Percentiles rank a stretch among this genome's conserved stretches.
Conservation (phyloP, 2,888 invertebrate species). For the Anthophora plumipes region DNA sequence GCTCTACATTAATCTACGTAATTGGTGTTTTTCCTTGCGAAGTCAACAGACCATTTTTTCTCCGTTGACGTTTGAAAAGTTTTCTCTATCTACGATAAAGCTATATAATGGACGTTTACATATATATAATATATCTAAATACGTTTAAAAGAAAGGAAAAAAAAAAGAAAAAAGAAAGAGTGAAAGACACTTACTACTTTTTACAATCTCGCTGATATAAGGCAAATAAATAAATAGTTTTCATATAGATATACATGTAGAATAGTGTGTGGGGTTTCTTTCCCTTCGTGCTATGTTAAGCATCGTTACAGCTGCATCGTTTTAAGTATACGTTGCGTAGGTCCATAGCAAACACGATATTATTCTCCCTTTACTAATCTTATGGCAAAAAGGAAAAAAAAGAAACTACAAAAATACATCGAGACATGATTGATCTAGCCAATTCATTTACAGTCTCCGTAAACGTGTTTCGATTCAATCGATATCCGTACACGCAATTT, state of each 20-base stretch:
- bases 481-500: conserved; percentile 55
- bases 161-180: conserved; percentile 46
- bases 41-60: conserved; percentile 79
- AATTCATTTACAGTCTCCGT: conserved; percentile 49
- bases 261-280: conserved; percentile 60
- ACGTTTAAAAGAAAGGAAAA: too few species aligned
- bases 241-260: conserved; percentile 61
- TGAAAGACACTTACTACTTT: conserved; percentile 66
- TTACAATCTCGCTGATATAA: conserved; percentile 67
- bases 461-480: conserved; percentile 62
- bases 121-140: conserved; percentile 75
- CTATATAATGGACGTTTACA: conserved; percentile 76
- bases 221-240: conserved; percentile 74
- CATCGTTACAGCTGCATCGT: conserved; percentile 68
- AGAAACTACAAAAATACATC: conserved; percentile 65
- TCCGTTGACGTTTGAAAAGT: conserved; percentile 81
- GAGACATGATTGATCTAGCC: conserved; percentile 56
- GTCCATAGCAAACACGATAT: conserved; percentile 66
- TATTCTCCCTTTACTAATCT: conserved; percentile 62
- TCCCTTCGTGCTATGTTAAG: conserved; percentile 68
- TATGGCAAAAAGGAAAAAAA: conserved; percentile 67
- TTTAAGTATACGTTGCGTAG: conserved; percentile 67
- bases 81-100: conserved; percentile 80
- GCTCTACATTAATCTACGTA: conserved; percentile 82
- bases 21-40: conserved; percentile 84